Evolutionary conservation across 2,797 vertebrate species (phyloP).

Genomic region (Anniella stebbinsi): DNA sequence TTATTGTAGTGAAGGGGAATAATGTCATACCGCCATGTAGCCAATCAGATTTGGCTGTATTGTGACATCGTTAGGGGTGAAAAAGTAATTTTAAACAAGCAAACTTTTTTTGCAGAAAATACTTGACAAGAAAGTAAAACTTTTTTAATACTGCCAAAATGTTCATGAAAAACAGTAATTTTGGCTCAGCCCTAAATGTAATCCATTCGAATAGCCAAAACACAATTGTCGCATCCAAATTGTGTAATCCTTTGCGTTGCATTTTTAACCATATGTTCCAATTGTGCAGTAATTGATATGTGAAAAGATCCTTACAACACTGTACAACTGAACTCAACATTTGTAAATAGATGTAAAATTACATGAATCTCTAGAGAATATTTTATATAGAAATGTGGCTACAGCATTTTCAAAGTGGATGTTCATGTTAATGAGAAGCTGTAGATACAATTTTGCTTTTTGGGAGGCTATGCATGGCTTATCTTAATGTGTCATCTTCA

Average conservation of each 20-base stretch:
- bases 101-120: background rate
- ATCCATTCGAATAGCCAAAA: conserved; percentile 37
- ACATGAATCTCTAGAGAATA: conserved; percentile 51
- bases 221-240: conserved; percentile 32
- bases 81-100: background rate
- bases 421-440: conserved; percentile 63
- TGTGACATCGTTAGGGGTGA: background rate
- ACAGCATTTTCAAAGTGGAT: conserved; percentile 64
- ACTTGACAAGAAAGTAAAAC: background rate
- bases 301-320: conserved; percentile 58
- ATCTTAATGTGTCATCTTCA: conserved; percentile 35
- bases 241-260: conserved; percentile 16
- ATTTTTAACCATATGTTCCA: conserved; percentile 46
- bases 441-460: conserved; percentile 59
- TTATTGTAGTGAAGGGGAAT: background rate
- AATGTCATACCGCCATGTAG: background rate
- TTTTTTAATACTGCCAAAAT: background rate
- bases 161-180: background rate
- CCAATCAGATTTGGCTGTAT: background rate
- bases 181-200: background rate
- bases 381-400: conserved; percentile 63
- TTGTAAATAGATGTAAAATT: conserved; percentile 77
- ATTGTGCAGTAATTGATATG: conserved; percentile 45
- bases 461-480: conserved; percentile 49
- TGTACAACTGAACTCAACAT: conserved; percentile 68